phyloP scores from a whole-genome alignment of 2,888 invertebrate genomes.

The Drosophila mimica region DNA sequence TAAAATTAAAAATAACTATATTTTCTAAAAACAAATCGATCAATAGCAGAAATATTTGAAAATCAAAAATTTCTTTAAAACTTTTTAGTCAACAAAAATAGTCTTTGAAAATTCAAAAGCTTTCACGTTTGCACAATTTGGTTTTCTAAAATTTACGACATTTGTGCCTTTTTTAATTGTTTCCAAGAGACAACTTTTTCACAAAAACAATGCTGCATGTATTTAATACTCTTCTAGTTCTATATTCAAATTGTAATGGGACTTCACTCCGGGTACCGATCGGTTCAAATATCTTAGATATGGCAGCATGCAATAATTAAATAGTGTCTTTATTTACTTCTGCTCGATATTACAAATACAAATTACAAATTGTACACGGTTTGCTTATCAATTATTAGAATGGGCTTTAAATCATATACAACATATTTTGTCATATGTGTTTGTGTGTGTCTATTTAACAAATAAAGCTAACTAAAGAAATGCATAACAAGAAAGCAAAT shows the following conservation, averaged over 20 bases:
- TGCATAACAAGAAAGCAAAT: constrained; percentile 43
- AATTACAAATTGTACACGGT: constrained; percentile 30
- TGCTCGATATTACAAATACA: constrained; percentile 41
- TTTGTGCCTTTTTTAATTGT: background rate
- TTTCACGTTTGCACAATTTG: background rate
- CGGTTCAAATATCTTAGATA: background rate
- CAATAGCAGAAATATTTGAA: background rate
- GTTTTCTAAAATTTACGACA: background rate
- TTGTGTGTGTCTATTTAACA: constrained; percentile 13
- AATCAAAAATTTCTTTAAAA: too few species aligned
- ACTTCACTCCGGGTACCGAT: background rate
- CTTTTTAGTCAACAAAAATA: too few species aligned
- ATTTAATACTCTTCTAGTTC: background rate
- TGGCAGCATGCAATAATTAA: constrained; percentile 57
- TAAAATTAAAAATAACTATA: too few species aligned
- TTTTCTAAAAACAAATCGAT: background rate
- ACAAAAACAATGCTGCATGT: background rate
- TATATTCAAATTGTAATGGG: background rate
- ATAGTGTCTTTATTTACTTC: constrained; percentile 59
- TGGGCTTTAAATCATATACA: constrained; percentile 33
- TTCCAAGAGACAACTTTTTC: background rate
- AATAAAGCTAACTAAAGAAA: constrained; percentile 42
- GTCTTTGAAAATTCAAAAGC: background rate
- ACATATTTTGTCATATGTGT: constrained; percentile 9
- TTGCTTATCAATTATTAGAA: constrained; percentile 44